Conservation (phyloP, 2,113 vertebrate genomes). For the Saimiri boliviensis region DNA sequence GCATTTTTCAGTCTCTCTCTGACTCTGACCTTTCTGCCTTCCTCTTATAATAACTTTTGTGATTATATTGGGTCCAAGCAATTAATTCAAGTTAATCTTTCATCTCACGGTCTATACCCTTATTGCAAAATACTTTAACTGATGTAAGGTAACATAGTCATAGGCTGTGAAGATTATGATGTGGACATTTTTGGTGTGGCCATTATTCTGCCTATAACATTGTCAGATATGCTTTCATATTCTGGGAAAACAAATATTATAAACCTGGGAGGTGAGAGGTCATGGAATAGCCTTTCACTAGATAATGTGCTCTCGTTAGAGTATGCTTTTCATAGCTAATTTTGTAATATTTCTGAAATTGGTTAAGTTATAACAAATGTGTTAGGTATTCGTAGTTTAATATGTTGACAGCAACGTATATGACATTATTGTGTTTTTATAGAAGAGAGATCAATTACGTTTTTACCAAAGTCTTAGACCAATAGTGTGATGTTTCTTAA, state of each 20-base stretch:
- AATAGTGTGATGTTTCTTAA: background rate
- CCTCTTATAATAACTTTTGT: background rate
- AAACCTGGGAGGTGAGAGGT: background rate
- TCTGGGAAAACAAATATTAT: background rate
- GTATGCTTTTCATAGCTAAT: background rate
- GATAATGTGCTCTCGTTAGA: background rate
- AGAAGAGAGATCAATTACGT: background rate
- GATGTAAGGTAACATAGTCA: background rate
- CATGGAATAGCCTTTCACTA: background rate
- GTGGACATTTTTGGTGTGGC: background rate
- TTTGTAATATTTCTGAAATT: background rate
- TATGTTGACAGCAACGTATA: background rate
- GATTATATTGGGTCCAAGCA: background rate
- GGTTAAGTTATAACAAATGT: background rate
- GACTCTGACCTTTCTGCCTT: background rate
- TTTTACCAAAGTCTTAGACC: background rate
- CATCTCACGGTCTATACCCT: background rate
- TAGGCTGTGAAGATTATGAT: background rate
- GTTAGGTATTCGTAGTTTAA: background rate
- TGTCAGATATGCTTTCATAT: background rate
- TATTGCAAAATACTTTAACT: background rate
- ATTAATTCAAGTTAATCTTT: background rate
- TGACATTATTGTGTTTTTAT: background rate
- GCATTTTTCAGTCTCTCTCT: background rate
- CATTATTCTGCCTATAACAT: background rate